phyloP scores from a whole-genome alignment of 2,797 vertebrate genomes.

The Stomatorhinus walkeri region DNA sequence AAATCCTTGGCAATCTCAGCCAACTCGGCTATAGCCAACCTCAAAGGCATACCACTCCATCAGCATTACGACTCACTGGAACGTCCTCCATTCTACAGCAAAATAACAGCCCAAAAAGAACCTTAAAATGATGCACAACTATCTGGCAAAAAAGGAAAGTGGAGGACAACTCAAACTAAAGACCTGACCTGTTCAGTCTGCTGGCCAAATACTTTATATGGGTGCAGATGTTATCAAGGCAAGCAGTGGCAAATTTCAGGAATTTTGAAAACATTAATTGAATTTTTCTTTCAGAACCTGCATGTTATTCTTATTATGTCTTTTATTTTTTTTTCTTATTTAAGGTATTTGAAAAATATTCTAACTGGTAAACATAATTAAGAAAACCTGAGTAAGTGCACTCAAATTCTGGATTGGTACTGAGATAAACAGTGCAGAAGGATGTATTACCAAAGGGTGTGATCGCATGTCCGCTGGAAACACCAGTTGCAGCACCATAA shows the following conservation, averaged over 20 bases:
- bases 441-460: neutral
- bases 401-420: neutral
- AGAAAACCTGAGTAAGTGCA: neutral
- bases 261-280: neutral
- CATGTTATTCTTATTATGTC: neutral
- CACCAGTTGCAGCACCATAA: conserved; percentile 25
- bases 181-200: neutral
- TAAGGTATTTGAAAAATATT: neutral
- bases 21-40: neutral
- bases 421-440: neutral
- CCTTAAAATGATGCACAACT: neutral
- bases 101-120: neutral
- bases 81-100: neutral
- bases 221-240: neutral
- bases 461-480: neutral
- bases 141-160: neutral
- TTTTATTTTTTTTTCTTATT: neutral
- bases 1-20: neutral
- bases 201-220: neutral
- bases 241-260: neutral
- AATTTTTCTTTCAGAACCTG: neutral
- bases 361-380: neutral
- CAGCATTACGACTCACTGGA: neutral
- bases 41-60: neutral
- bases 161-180: neutral